Evolutionary conservation across 2,888 invertebrate genomes (phyloP), one percentile per base, ranked within the genome.

Genomic region (Ormyrus nitidulus): DNA sequence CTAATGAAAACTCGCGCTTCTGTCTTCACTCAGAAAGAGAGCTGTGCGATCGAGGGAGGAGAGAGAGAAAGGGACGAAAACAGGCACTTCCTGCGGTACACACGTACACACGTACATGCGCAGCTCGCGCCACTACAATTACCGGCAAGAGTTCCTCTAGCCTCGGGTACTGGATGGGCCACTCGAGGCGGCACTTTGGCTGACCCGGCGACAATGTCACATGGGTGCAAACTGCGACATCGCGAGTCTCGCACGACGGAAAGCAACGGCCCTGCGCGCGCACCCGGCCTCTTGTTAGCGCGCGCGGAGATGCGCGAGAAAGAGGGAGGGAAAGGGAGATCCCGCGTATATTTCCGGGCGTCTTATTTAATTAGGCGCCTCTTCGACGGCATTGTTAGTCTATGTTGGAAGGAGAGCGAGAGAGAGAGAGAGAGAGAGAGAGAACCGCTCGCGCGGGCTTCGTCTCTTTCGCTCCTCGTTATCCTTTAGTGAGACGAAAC

Each of bases 341-440:
- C 10, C 46, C 44, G 51, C 59, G 65, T 86, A 85, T 88, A 87
- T 87, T 85, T 83, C 59, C n/a, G 83, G 85, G 85, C 86, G 87
- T 89, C 88, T 90, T 88, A 90, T 90, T 90, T 90, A 90, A 90
- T 90, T 90, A 90, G 89, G 85, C 87, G 84, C 83, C 86, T 79
- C 76, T 86, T 87, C 86, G 86, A 87, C 86, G 85, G 86, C 87
- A 86, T 90, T 90, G 89, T 90, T 90, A 89, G 87, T 84, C 86
- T 82, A 11, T 83, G 85, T 83, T 83, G 83, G 56, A 77, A 19
- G 49, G 49, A 53, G 62, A 53, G 34, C 7, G 11, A 79, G 59
- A 59, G 34, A 81, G 83, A 85, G 19, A 65, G 65, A n/a, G n/a
- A n/a, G n/a, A n/a, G n/a, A n/a, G n/a, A n/a, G n/a, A n/a, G n/a